A percentile compares a stretch with the other conserved stretches of the same genome.
Evolutionary conservation across 92 coral and sea anemone genomes (phyloP).

Genomic region (Montipora capitata): DNA sequence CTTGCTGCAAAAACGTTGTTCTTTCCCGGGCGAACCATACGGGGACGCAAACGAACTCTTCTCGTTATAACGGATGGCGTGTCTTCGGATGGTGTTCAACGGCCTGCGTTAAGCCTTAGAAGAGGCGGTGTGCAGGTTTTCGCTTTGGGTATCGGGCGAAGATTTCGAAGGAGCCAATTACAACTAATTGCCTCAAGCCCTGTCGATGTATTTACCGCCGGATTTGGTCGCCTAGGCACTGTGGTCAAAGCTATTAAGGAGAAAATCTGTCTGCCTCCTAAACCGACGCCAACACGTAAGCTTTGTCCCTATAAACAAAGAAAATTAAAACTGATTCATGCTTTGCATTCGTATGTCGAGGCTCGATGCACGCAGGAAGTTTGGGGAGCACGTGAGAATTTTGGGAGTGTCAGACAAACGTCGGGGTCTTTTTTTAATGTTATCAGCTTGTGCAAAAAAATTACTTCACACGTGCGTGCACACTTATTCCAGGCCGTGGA

Average conservation of each 20-base stretch:
- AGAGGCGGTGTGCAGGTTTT: constrained; percentile 75
- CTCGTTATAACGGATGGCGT: constrained; percentile 80
- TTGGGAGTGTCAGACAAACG: no score
- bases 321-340: not conserved
- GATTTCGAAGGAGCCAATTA: constrained; percentile 54
- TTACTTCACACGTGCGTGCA: no score
- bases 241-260: constrained; percentile 42
- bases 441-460: no score
- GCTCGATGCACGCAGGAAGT: no score
- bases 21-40: constrained; percentile 56
- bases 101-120: constrained; percentile 66
- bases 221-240: constrained; percentile 51
- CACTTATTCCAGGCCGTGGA: no score
- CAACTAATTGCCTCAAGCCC: constrained; percentile 54
- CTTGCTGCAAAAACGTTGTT: constrained; percentile 49
- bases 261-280: constrained; percentile 47
- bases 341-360: no score
- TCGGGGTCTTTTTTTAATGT: no score
- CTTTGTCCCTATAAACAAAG: not conserved
- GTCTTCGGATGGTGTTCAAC: constrained; percentile 71
- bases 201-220: constrained; percentile 31
- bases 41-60: constrained; percentile 76
- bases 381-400: no score
- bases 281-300: constrained; percentile 46
- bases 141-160: constrained; percentile 60